Conservation (phyloP, 30 jellyfish, hydroid and myxozoan species). For the Pseudorhiza aurosa region DNA sequence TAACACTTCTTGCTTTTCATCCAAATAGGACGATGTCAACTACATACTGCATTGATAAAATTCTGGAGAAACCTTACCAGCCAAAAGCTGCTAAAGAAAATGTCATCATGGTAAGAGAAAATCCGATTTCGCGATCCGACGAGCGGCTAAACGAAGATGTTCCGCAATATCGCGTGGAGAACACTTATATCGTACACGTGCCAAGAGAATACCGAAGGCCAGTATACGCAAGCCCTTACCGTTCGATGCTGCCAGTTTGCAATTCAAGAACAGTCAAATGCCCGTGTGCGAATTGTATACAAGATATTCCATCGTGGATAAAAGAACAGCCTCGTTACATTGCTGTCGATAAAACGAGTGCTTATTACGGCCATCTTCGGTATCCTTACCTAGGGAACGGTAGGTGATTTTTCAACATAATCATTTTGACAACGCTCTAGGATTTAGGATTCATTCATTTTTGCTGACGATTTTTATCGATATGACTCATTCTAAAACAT, state of each 20-base stretch:
- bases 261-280: constrained; percentile 21
- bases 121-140: not conserved
- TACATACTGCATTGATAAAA: constrained; percentile 49
- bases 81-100: not conserved
- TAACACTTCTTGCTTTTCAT: too few species aligned
- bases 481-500: too few species aligned
- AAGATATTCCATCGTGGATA: constrained; percentile 44
- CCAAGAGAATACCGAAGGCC: constrained; percentile 47
- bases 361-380: not conserved
- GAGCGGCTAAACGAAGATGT: not conserved
- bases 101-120: not conserved
- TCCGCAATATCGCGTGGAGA: not conserved
- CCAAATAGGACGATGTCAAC: constrained; percentile 45
- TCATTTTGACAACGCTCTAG: too few species aligned
- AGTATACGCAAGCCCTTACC: not conserved
- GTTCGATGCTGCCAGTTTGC: constrained; percentile 18
- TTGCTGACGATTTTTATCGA: too few species aligned
- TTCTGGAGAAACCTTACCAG: constrained; percentile 32
- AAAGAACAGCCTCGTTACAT: constrained; percentile 11
- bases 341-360: not conserved
- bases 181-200: constrained; percentile 10
- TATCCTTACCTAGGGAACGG: constrained; percentile 5
- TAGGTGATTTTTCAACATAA: too few species aligned
- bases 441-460: too few species aligned
- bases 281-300: constrained; percentile 31